Evolutionary conservation across 2,888 invertebrate species (phyloP), one percentile per base, ranked within the genome.

Genomic region (Luperina nickerlii): DNA sequence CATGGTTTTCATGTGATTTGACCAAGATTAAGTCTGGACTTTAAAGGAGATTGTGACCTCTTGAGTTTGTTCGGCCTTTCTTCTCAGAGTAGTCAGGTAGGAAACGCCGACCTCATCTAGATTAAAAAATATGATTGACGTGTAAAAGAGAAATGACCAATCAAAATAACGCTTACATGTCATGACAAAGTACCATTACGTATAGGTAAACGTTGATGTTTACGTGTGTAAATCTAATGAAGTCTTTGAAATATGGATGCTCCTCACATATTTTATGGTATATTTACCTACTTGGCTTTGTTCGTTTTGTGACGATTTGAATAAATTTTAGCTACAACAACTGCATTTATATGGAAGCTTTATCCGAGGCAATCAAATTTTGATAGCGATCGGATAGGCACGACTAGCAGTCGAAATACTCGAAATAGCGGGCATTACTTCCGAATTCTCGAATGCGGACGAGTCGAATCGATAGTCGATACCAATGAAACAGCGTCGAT

Each of bases 401-500:
- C 93, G 94, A 93, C 92, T 94, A 94, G 93, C 92, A 91, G 93
- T 91, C 91, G 90, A 93, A 94, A 94, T 93, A 94, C 94, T 94
- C 92, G 93, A 94, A 94, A 95, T 95, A 93, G 94, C 94, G 90
- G 92, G 92, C 92, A 93, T 95, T 94, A 95, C 94, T 95, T 95
- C 95, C 95, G 95, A 96, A 96, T 96, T 94, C 94, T 93, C 95
- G 88, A 94, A 91, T 92, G 91, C 88, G 91, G 91, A 92, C 90
- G 92, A 92, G 92, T 91, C 90, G 93, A 96, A 95, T 96, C 96
- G 96, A 96, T 96, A 96, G 93, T 94, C 95, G 95, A 96, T 96
- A 94, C 95, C 95, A 96, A 96, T 96, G 96, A 96, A 96, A 96
- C 92, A 92, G 94, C 94, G 93, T 94, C 96, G 96, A 96, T 96